A percentile compares a stretch with the other conserved stretches of the same genome.
phyloP scores from a whole-genome alignment of 2,797 vertebrate genomes.

The Tragopan temminckii region DNA sequence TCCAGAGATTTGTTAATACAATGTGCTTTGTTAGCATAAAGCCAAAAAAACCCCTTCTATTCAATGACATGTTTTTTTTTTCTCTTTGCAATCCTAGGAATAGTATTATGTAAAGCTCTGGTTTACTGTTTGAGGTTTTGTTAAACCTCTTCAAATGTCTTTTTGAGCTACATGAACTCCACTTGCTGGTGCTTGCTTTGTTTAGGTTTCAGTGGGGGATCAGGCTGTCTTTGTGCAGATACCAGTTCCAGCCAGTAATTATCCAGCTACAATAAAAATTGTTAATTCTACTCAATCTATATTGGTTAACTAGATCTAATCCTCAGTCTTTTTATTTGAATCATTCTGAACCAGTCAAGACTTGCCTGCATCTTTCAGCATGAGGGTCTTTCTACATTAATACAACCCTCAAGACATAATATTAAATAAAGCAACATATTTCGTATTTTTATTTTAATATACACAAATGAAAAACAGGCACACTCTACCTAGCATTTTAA shows the following conservation, averaged over 20 bases:
- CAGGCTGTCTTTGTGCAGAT: not conserved
- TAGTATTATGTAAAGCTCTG: slow-evolving; percentile 17
- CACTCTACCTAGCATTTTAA: not conserved
- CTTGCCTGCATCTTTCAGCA: not conserved
- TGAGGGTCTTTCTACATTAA: not conserved
- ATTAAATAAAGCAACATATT: not conserved
- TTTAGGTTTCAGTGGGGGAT: not conserved
- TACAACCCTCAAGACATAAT: not conserved
- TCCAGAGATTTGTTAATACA: slow-evolving; percentile 40
- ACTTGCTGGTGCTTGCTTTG: not conserved
- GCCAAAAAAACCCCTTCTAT: not conserved
- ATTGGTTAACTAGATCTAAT: not conserved
- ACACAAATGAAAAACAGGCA: not conserved
- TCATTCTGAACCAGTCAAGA: not conserved
- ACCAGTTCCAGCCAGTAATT: not conserved
- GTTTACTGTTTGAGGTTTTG: slow-evolving; percentile 29
- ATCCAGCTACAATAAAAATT: not conserved
- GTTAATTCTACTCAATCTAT: not conserved
- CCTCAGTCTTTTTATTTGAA: not conserved
- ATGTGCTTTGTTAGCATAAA: slow-evolving; percentile 2
- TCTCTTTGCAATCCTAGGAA: not conserved
- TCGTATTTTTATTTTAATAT: not conserved
- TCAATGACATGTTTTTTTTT: not conserved
- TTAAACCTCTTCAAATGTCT: not conserved
- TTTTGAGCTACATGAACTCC: not conserved